phyloP scores from a whole-genome alignment of 2,888 invertebrate species.

The Allygus modestus region DNA sequence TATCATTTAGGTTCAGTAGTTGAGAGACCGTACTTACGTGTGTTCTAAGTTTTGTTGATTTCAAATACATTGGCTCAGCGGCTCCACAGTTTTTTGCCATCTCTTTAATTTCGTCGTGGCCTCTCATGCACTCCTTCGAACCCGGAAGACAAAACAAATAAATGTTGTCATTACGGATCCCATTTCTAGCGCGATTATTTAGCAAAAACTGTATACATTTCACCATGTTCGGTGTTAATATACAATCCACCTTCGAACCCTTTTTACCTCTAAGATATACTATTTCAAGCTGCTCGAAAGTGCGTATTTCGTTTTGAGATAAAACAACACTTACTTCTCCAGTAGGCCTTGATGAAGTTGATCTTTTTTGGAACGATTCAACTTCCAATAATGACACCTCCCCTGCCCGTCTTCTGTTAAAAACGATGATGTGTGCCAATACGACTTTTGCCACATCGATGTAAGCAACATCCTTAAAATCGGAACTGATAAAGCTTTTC shows the following conservation, averaged over 20 bases:
- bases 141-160: conserved; percentile 40
- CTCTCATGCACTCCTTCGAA: conserved; percentile 37
- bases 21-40: conserved; percentile 48
- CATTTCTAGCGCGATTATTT: conserved; percentile 8
- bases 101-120: conserved; percentile 27
- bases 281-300: conserved; percentile 7
- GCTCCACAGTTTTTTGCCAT: conserved; percentile 28
- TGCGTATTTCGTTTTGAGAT: conserved; percentile 38
- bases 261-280: conserved; percentile 48
- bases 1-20: conserved; percentile 7
- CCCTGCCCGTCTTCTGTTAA: conserved; percentile 31
- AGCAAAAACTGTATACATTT: conserved; percentile 1
- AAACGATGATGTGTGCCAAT: conserved; percentile 35
- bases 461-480: conserved; percentile 35
- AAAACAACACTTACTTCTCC: conserved; percentile 19
- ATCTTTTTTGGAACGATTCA: conserved; percentile 22
- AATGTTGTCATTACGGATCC: conserved; percentile 18
- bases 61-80: conserved; percentile 14
- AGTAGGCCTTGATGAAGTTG: conserved; percentile 12
- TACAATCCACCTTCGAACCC: conserved; percentile 44
- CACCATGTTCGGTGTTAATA: conserved; percentile 36
- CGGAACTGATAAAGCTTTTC: not conserved
- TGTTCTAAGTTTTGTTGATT: conserved; percentile 24
- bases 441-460: conserved; percentile 39
- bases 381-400: conserved; percentile 36